Evolutionary conservation across 2,797 vertebrate species (phyloP).

Genomic region (Poeciliopsis gracilis): DNA sequence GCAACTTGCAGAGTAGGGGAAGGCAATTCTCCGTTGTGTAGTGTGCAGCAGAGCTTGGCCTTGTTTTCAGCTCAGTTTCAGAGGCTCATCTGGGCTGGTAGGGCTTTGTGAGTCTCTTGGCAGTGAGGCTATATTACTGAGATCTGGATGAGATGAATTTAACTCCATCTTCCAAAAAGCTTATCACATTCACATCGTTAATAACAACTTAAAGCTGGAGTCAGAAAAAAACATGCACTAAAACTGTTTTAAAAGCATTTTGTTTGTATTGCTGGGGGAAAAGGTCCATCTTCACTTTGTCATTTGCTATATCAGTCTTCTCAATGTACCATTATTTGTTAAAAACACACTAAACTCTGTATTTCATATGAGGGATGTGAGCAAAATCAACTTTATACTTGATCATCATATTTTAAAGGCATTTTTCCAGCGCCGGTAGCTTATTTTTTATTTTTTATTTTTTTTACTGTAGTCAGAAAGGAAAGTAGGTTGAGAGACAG

Average conservation of each 20-base stretch:
- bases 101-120: not conserved
- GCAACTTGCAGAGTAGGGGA: conserved; percentile 40
- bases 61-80: conserved; percentile 21
- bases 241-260: not conserved
- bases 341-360: not conserved
- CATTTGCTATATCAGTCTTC: too few relatives aligned
- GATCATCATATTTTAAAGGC: not conserved
- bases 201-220: not conserved
- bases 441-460: too few relatives aligned
- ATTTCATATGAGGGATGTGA: not conserved
- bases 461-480: too few relatives aligned
- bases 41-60: conserved; percentile 18
- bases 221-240: not conserved
- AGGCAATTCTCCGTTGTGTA: conserved; percentile 22
- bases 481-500: too few relatives aligned
- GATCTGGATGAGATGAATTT: not conserved
- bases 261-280: not conserved
- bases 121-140: not conserved
- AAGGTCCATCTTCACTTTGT: not conserved
- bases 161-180: not conserved
- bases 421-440: too few relatives aligned
- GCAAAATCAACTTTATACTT: not conserved
- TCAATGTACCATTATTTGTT: not conserved
- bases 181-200: not conserved
- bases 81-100: conserved; percentile 1